These are phyloP conservation scores for Pseudomyrmex cubaensis DNA, from an alignment of 1,140 invertebrate genomes.

Conservation along the genomic window DNA sequence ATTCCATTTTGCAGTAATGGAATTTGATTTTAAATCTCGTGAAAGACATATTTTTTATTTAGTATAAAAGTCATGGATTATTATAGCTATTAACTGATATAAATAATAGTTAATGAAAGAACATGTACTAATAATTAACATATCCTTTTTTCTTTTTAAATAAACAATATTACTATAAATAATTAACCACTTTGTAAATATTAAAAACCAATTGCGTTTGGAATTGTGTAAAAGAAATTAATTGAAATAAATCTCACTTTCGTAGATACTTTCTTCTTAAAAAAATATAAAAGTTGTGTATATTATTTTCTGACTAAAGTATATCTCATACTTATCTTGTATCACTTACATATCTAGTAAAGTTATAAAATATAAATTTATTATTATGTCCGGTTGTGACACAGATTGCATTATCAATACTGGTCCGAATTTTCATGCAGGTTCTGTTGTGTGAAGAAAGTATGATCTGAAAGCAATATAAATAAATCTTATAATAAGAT, in stretches of 20 bases:
- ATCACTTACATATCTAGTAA: not conserved
- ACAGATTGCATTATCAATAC: slow-evolving; percentile 48
- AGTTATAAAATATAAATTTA: slow-evolving; percentile 39
- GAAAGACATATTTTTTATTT: not conserved
- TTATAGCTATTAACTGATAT: not conserved
- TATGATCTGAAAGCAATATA: slow-evolving; percentile 72
- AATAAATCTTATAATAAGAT: slow-evolving; percentile 44
- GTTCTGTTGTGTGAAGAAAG: slow-evolving; percentile 43
- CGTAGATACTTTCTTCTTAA: too few relatives aligned
- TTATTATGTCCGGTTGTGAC: slow-evolving; percentile 50
- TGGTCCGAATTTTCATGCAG: slow-evolving; percentile 48
- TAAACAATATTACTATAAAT: not conserved
- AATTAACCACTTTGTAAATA: not conserved
- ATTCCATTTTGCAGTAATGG: not conserved
- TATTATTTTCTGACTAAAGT: slow-evolving; percentile 1
- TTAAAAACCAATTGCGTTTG: too few relatives aligned
- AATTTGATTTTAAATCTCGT: not conserved
- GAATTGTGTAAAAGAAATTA: too few relatives aligned
- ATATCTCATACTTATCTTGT: not conserved
- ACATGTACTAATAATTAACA: slow-evolving; percentile 23
- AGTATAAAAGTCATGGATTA: not conserved
- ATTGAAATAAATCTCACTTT: too few relatives aligned
- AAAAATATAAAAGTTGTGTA: not conserved
- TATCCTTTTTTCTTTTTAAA: too few relatives aligned
- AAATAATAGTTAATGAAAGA: slow-evolving; percentile 1